Percentiles rank a stretch among this genome's conserved stretches.
Conservation (phyloP, 2,797 vertebrate species). For the Ficedula albicollis region DNA sequence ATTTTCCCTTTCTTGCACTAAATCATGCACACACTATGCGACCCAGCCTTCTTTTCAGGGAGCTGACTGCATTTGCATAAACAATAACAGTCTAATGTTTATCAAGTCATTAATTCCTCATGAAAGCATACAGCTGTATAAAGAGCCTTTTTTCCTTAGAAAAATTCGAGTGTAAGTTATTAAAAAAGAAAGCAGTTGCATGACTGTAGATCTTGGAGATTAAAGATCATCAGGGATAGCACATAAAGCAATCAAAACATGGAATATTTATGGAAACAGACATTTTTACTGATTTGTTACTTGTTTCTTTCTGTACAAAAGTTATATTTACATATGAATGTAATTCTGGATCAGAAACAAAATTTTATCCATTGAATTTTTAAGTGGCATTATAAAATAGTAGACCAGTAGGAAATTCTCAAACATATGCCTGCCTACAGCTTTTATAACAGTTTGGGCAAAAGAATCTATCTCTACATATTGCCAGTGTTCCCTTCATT, state of each 20-base stretch:
- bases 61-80: constrained; percentile 50
- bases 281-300: background rate
- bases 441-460: background rate
- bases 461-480: background rate
- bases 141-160: constrained; percentile 4
- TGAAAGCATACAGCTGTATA: constrained; percentile 30
- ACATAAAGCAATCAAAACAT: background rate
- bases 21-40: background rate
- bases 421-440: background rate
- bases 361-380: background rate
- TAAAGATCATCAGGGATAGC: constrained; percentile 11
- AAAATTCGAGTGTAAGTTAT: constrained; percentile 15
- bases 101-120: constrained; percentile 54
- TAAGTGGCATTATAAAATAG: background rate
- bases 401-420: background rate
- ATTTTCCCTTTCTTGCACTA: constrained; percentile 10
- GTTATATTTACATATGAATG: background rate
- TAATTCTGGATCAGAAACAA: background rate
- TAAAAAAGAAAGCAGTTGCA: constrained; percentile 12
- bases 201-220: background rate
- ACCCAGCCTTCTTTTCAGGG: constrained; percentile 13
- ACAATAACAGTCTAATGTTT: constrained; percentile 46
- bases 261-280: background rate
- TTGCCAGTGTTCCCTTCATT: background rate
- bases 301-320: background rate